phyloP scores from a whole-genome alignment of 2,888 invertebrate species.

The Abscondita cerata region DNA sequence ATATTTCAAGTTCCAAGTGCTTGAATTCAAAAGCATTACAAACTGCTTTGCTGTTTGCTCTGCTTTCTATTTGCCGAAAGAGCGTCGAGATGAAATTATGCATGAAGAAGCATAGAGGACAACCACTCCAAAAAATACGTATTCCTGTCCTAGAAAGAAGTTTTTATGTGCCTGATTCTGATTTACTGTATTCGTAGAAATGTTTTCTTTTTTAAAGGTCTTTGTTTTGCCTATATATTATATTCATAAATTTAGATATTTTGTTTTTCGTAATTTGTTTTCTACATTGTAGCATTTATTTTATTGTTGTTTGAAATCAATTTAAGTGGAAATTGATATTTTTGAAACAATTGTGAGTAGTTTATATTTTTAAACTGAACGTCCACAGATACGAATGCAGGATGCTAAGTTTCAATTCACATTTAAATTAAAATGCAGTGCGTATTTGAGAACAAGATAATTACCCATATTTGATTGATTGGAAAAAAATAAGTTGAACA shows the following conservation, averaged over 20 bases:
- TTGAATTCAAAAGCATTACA: conserved; percentile 26
- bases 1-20: conserved; percentile 23
- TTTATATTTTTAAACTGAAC: no score
- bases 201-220: conserved; percentile 20
- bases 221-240: conserved; percentile 14
- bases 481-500: no score
- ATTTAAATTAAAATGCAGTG: no score
- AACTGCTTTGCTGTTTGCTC: conserved; percentile 25
- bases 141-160: conserved; percentile 18
- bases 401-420: no score
- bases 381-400: no score
- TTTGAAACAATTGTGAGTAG: no score
- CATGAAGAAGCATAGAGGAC: conserved; percentile 24
- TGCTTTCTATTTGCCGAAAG: conserved; percentile 25
- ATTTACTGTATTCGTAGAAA: conserved; percentile 20
- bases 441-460: no score
- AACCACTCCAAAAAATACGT: conserved; percentile 23
- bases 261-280: no score
- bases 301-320: no score
- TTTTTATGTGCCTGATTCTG: conserved; percentile 24
- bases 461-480: no score
- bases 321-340: no score
- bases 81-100: conserved; percentile 26
- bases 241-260: conserved; percentile 17
- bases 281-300: no score